Evolutionary conservation across 2,888 invertebrate genomes (phyloP).

Genomic region (Hyposoter didymator): DNA sequence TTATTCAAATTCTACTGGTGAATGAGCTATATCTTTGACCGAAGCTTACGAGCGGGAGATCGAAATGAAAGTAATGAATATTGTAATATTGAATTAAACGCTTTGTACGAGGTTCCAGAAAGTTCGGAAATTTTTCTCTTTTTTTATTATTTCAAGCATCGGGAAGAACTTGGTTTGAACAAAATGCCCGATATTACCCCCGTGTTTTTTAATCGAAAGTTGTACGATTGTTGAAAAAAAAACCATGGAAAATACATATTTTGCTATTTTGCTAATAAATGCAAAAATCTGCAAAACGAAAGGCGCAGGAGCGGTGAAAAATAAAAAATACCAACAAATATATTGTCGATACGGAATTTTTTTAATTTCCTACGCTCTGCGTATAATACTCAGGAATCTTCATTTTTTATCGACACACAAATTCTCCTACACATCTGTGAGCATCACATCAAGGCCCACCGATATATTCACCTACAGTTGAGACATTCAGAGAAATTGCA

Average conservation of each 20-base stretch:
- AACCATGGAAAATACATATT: background rate
- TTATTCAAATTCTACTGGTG: constrained; percentile 27
- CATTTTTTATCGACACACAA: background rate
- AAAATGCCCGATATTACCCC: background rate
- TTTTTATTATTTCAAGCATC: background rate
- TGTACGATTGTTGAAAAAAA: background rate
- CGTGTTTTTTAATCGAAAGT: no score
- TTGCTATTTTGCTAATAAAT: no score
- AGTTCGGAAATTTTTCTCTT: background rate
- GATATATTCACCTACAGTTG: background rate
- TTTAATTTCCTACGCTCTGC: background rate
- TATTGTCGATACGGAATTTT: no score
- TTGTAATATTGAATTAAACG: constrained; percentile 18
- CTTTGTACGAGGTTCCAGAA: background rate
- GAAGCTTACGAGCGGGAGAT: constrained; percentile 19
- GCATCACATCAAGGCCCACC: background rate
- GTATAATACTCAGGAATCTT: background rate
- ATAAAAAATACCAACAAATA: no score
- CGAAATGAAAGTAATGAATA: constrained; percentile 18
- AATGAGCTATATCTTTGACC: background rate
- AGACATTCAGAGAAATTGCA: background rate
- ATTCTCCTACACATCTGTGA: background rate
- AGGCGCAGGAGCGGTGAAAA: no score
- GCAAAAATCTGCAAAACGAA: no score
- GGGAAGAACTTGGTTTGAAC: background rate